Base-by-base conservation (phyloP, 2,888 invertebrate genomes). In the Synergus japonicus region DNA sequence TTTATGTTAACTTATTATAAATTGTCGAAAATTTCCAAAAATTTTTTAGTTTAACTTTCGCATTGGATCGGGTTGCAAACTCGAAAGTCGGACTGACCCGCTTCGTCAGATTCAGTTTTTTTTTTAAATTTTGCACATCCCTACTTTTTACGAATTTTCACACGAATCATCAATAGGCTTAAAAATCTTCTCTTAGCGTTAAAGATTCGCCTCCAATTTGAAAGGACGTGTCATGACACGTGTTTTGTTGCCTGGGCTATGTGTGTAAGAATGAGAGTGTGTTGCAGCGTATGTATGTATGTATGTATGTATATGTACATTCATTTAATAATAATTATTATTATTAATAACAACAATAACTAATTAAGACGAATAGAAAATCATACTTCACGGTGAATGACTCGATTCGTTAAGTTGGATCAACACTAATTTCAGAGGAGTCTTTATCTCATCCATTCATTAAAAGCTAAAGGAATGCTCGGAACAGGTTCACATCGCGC, bases 281-380 rank as follows among this genome's bases (percentile, higher is more conserved):
- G 82, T 83, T 81, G 79, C 15, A 18, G 37, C 83, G 83, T 83
- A 83, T 87, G 88, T 89, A 88, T 89, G 83, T 83, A 83, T 87
- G 88, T 89, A 88, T 89, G 37, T 84, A 86, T 87, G 89, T 90
- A 89, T 92, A 92, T 92, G 89, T 92, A 92, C 92, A 92, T 91
- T 91, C 88, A 92, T 89, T 91, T 91, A 90, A 90, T 91, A 91
- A 91, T 92, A 89, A 89, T 89, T 66, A 91, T 91, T 89, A 91
- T 90, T 90, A 91, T 89, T 90, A 91, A 91, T 90, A 92, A 92
- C 92, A 92, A 91, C 90, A 91, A 91, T 91, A 90, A 90, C 90
- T 88, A 90, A 90, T 89, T 90, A 90, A 89, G 91, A 92, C 89
- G 88, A 90, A 91, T 91, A 91, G 87, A 91, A 92, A 92, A 92